Conservation (phyloP, 2,113 vertebrate genomes). For the Calcarius ornatus region DNA sequence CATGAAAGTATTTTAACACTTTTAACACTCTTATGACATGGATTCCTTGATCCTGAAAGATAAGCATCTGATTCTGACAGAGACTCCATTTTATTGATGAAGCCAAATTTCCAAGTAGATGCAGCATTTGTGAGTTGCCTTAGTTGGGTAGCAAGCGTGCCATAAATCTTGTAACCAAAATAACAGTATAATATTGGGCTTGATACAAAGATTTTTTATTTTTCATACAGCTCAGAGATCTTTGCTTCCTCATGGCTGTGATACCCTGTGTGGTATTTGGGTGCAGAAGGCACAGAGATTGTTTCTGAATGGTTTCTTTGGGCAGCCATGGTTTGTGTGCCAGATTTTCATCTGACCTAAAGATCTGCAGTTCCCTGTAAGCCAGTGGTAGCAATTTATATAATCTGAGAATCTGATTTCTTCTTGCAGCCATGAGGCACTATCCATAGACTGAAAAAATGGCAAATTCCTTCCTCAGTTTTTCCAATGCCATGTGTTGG, state of each 20-base stretch:
- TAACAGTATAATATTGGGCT: background rate
- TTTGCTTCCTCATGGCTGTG: background rate
- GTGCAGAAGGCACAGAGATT: background rate
- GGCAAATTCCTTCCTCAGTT: background rate
- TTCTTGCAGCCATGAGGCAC: background rate
- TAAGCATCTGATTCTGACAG: background rate
- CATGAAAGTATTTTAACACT: background rate
- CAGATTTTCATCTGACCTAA: background rate
- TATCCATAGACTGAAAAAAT: background rate
- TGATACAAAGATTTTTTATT: background rate
- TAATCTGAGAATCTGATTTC: background rate
- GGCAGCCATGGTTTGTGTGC: background rate
- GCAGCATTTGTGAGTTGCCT: background rate
- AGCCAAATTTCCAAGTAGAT: background rate
- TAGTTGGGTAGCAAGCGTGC: background rate
- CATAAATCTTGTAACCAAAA: background rate
- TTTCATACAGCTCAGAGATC: background rate
- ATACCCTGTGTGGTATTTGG: background rate
- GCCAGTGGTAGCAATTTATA: background rate
- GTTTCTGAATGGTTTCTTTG: background rate
- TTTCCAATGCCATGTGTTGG: accelerated
- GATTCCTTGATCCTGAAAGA: background rate
- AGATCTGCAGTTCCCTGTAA: background rate
- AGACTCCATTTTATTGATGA: background rate
- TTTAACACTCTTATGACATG: background rate